Percentiles rank a stretch among this genome's conserved stretches.
Conservation (phyloP, 2,113 vertebrate genomes). For the Prunella fulvescens region DNA sequence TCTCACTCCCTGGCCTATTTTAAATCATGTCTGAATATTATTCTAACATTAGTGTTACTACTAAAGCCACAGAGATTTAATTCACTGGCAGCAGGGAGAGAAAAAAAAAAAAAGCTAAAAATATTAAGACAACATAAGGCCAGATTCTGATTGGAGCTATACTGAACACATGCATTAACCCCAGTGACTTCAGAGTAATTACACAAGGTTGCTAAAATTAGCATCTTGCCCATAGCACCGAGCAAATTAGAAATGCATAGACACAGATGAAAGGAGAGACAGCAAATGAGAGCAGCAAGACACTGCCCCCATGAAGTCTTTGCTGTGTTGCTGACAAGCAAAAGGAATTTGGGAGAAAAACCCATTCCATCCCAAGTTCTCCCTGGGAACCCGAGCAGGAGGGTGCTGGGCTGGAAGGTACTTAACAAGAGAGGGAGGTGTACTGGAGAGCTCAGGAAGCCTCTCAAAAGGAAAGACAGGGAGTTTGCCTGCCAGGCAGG, state of each 20-base stretch:
- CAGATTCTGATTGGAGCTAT: background rate
- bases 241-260: slow-evolving; percentile 25
- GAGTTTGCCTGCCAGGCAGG: slow-evolving; percentile 60
- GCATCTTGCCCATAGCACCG: background rate
- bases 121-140: background rate
- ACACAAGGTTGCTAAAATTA: slow-evolving; percentile 49
- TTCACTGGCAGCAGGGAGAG: background rate
- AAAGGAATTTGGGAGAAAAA: background rate
- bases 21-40: background rate
- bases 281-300: background rate
- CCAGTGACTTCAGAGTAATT: slow-evolving; percentile 39
- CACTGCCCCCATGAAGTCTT: background rate
- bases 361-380: background rate
- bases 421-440: background rate
- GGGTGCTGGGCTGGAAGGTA: background rate
- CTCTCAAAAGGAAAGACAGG: background rate
- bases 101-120: background rate
- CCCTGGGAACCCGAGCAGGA: background rate
- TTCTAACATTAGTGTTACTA: background rate
- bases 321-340: background rate
- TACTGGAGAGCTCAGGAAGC: background rate
- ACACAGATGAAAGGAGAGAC: background rate
- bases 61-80: background rate
- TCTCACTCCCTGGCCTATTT: background rate
- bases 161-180: background rate